Conservation (phyloP, 53 echinoderm and acorn worm genomes). For the Apostichopus leukothele region DNA sequence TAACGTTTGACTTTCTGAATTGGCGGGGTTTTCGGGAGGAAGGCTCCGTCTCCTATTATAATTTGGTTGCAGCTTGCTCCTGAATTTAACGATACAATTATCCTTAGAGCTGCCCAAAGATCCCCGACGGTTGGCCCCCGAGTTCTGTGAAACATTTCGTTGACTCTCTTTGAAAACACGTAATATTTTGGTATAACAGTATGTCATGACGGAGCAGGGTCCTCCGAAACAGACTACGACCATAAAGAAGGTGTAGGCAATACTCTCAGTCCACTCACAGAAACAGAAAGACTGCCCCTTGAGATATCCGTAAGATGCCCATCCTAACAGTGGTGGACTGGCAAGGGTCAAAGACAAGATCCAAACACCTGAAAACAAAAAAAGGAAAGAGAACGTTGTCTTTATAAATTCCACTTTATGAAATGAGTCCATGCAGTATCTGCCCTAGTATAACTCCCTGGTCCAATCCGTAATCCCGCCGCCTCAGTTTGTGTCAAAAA, state of each 20-base stretch:
- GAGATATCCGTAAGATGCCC: conserved; percentile 85
- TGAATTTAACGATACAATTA: conserved; percentile 7
- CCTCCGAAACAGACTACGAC: conserved; percentile 94
- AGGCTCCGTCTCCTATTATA: conserved; percentile 40
- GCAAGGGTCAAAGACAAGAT: conserved; percentile 66
- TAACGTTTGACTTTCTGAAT: not conserved
- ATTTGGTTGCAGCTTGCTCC: conserved; percentile 30
- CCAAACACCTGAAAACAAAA: conserved; percentile 83
- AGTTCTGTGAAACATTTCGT: not conserved
- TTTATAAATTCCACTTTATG: not conserved
- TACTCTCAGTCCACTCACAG: conserved; percentile 70
- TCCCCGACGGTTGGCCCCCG: conserved; percentile 8
- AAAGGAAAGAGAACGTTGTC: not conserved
- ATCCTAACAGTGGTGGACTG: conserved; percentile 73
- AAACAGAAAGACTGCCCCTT: conserved; percentile 94
- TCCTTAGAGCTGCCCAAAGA: conserved; percentile 40
- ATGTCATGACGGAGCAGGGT: conserved; percentile 95
- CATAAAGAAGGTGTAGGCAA: conserved; percentile 98
- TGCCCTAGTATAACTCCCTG: too few species aligned
- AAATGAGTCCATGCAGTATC: too few species aligned
- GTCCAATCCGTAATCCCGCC: too few species aligned
- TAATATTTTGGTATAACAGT: conserved; percentile 87
- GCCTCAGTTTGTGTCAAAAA: too few species aligned
- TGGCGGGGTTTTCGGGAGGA: conserved; percentile 14
- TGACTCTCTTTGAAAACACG: conserved; percentile 72